Percentiles rank a stretch among this genome's conserved stretches.
Evolutionary conservation across 2,888 invertebrate genomes (phyloP).

Genomic region (Cephus spinipes): DNA sequence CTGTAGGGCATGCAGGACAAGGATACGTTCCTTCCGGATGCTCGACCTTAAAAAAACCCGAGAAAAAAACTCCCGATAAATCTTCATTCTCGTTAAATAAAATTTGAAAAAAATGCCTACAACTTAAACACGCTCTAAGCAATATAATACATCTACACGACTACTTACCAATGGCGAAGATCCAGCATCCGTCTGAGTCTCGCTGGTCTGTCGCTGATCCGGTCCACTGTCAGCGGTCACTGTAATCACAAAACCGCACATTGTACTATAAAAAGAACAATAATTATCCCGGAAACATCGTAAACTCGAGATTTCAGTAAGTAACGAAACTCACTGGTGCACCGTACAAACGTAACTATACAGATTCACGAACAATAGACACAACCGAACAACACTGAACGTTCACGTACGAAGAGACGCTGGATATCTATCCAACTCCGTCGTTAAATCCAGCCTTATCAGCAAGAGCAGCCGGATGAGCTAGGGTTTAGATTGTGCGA

Average conservation of each 20-base stretch:
- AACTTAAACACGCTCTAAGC: background rate
- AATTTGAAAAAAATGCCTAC: background rate
- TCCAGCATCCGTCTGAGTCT: slow-evolving; percentile 50
- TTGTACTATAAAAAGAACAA: background rate
- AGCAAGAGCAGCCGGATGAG: background rate
- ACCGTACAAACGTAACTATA: background rate
- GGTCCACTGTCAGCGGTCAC: slow-evolving; percentile 39
- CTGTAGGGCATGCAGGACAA: slow-evolving; percentile 55
- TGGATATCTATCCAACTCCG: slow-evolving; percentile 3
- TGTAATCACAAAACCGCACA: slow-evolving; percentile 18
- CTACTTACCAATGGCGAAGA: slow-evolving; percentile 53
- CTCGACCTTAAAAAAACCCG: slow-evolving; percentile 20
- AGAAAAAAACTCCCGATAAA: background rate
- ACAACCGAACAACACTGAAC: background rate
- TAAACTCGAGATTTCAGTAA: background rate
- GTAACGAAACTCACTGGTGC: background rate
- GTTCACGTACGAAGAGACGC: background rate
- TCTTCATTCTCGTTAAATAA: background rate
- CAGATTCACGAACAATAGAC: background rate
- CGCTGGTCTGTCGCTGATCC: slow-evolving; percentile 44
- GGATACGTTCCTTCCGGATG: slow-evolving; percentile 40
- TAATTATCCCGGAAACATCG: background rate
- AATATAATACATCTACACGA: background rate
- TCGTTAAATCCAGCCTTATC: background rate
- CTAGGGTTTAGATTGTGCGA: background rate